Evolutionary conservation across 2,888 invertebrate species (phyloP), one percentile per base, ranked within the genome.

Genomic region (Pristionchus arcanus): DNA sequence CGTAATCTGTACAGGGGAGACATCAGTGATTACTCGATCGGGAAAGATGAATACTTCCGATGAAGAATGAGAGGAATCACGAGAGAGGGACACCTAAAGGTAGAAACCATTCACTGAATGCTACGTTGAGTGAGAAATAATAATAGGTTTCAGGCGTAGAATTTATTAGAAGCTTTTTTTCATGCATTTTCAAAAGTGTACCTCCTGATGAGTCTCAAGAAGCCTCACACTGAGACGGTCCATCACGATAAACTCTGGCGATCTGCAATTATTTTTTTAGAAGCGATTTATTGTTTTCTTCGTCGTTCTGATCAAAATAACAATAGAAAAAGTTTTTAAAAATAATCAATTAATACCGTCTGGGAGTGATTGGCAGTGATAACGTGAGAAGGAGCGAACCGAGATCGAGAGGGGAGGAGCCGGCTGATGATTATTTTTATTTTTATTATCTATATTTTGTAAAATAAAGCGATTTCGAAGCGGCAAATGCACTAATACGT

Each of bases 381-480:
- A 81, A 53, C 3, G 81, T n/a, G 28, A 81, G 49, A 16, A 81
- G 81, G 49, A 81, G 81, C 2, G 81, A 81, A 28, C 49, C 81
- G 81, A 81, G 81, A 53, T 81, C 49, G 49, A 81, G 81, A 81
- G 81, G 81, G 81, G 81, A 81, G 81, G 81, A 81, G 81, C 53
- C 81, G 81, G 81, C 81, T 81, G 16, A 68, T 13, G 1, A 77
- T 77, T 77, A 31, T 34, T 19, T 21, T 34, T 71, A 34, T 5
- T 77, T 42, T 42, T 25, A 49, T 49, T 81, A 53, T 11, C 4
- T 13, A 37, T 21, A 77, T 77, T 7, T 25, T 77, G 15, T 77
- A 11, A 11, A 37, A 42, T 9, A 74, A 19, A 74, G 37, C 74
- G 21, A 42, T 15, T 34, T 34, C 15, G 31, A 25, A n/a, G 4